These are phyloP conservation scores for Falcaria lacertinaria DNA, from an alignment of 2,888 invertebrate genomes.

Conservation along the genomic window DNA sequence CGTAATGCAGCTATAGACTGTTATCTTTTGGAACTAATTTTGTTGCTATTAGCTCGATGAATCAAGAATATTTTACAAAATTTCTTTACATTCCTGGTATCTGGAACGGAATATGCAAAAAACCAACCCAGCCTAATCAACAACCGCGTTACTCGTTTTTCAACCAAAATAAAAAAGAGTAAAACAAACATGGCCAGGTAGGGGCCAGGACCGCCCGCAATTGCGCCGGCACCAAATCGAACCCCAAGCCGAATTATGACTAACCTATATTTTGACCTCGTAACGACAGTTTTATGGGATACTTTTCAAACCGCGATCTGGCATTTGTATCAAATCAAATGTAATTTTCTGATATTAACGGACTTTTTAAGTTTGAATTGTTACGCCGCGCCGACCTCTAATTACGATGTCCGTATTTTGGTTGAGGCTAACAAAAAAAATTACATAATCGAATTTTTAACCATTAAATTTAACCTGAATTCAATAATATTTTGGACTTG, in stretches of 20 bases:
- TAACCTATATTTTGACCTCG: conserved; percentile 65
- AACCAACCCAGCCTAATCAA: conserved; percentile 27
- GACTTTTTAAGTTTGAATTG: conserved; percentile 9
- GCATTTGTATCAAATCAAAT: conserved; percentile 28
- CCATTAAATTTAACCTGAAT: no score
- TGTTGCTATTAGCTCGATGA: neutral
- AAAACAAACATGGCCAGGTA: conserved; percentile 66
- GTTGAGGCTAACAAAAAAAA: no score
- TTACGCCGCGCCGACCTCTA: neutral
- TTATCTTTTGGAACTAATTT: no score
- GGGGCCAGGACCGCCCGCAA: conserved; percentile 44
- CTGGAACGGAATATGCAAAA: conserved; percentile 17
- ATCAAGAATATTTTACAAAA: neutral
- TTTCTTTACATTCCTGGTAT: neutral
- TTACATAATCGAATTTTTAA: no score
- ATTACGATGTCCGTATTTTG: no score
- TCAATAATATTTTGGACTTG: no score
- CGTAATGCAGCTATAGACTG: no score
- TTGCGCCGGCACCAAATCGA: conserved; percentile 45
- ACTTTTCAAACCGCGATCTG: conserved; percentile 28
- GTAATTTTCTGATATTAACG: conserved; percentile 26
- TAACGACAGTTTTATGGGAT: conserved; percentile 45
- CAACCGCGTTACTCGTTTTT: conserved; percentile 39
- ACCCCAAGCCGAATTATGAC: conserved; percentile 35
- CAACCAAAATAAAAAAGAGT: conserved; percentile 41